Conservation (phyloP, 2,797 vertebrate species). For the Pantherophis alleghaniensis region DNA sequence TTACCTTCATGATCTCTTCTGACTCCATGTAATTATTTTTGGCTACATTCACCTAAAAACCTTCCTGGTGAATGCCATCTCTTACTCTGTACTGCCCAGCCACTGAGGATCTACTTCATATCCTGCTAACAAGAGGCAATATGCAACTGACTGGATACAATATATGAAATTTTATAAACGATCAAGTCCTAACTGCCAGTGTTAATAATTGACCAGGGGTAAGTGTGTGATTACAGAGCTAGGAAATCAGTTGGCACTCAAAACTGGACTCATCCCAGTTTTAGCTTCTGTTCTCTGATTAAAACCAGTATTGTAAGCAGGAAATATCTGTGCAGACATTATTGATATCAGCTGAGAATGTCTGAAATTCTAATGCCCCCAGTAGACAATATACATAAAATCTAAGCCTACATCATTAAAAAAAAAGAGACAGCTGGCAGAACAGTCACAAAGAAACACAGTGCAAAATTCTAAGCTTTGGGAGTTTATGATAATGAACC, state of each 20-base stretch:
- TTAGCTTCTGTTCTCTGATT: constrained; percentile 56
- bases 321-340: neutral
- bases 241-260: constrained; percentile 57
- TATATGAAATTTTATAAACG: constrained; percentile 54
- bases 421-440: constrained; percentile 30
- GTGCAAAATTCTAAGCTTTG: constrained; percentile 4
- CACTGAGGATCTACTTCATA: constrained; percentile 52
- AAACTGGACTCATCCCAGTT: constrained; percentile 51
- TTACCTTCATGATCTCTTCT: constrained; percentile 46
- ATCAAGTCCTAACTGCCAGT: constrained; percentile 50
- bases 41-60: constrained; percentile 28
- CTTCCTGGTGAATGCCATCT: constrained; percentile 49
- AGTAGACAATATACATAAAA: constrained; percentile 20
- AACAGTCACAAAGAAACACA: constrained; percentile 1
- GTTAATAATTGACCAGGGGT: constrained; percentile 50
- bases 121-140: constrained; percentile 54
- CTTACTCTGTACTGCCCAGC: constrained; percentile 45
- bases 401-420: constrained; percentile 14
- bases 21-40: constrained; percentile 46
- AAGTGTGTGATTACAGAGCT: constrained; percentile 42
- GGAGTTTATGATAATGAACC: constrained; percentile 19
- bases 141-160: constrained; percentile 49
- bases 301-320: constrained; percentile 47
- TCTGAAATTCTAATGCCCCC: constrained; percentile 36
- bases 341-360: constrained; percentile 33